A percentile compares a stretch with the other conserved stretches of the same genome.
Conservation (phyloP, 2,113 vertebrate species). For the Bubo blakistoni region DNA sequence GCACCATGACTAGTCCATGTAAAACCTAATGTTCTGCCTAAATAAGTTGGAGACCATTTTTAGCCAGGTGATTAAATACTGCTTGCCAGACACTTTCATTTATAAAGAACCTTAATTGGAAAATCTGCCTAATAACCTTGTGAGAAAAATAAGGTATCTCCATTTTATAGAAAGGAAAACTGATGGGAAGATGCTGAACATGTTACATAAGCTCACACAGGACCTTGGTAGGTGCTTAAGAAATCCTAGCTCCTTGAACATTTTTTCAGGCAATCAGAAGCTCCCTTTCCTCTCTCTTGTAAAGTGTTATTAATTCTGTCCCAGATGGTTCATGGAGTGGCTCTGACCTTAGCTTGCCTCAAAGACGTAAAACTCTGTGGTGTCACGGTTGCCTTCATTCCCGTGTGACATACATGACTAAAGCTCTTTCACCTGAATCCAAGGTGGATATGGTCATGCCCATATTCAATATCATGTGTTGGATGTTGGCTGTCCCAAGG, state of each 20-base stretch:
- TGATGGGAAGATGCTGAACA: neutral
- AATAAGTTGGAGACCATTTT: neutral
- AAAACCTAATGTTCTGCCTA: neutral
- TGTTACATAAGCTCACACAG: neutral
- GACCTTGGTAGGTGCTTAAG: neutral
- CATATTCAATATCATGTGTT: neutral
- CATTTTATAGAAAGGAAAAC: neutral
- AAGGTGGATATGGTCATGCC: neutral
- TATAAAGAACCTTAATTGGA: neutral
- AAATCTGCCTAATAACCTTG: neutral
- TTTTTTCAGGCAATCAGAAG: neutral
- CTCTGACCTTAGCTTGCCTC: neutral
- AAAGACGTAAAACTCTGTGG: rapidly evolving
- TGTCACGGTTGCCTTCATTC: neutral
- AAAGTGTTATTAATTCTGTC: neutral
- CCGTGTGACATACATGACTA: neutral
- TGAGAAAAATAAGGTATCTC: neutral
- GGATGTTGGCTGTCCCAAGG: neutral
- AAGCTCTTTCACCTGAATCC: conserved; percentile 17
- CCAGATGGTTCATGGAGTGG: neutral
- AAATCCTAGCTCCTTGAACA: neutral
- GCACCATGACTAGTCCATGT: neutral
- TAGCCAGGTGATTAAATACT: neutral
- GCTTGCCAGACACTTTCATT: neutral
- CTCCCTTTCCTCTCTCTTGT: neutral